These are phyloP conservation scores for Eugnorisma glareosa DNA, from an alignment of 2,888 invertebrate species.

Conservation along the genomic window DNA sequence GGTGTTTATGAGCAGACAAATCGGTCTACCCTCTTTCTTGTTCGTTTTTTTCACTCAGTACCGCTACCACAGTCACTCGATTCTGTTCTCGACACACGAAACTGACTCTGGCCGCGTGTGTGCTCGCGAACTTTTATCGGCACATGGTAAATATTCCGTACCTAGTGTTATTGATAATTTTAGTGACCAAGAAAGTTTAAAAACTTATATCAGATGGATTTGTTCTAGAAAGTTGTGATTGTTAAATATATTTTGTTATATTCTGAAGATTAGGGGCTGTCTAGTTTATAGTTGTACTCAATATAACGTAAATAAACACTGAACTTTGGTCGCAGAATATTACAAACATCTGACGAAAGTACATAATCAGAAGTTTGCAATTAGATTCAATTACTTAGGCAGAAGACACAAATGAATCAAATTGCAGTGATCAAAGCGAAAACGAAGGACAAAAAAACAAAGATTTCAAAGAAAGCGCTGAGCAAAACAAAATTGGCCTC, in stretches of 20 bases:
- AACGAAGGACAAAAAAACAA: constrained; percentile 36
- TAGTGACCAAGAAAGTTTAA: too few relatives aligned
- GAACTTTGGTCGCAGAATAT: not conserved
- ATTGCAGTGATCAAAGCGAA: constrained; percentile 32
- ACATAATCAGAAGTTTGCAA: constrained; percentile 6
- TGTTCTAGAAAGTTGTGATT: constrained; percentile 5
- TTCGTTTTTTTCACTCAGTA: too few relatives aligned
- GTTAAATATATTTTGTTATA: not conserved
- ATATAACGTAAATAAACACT: not conserved
- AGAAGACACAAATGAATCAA: constrained; percentile 35
- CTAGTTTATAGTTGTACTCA: not conserved
- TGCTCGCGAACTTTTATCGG: too few relatives aligned
- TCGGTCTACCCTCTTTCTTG: too few relatives aligned
- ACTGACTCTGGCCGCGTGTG: too few relatives aligned
- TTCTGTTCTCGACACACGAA: too few relatives aligned
- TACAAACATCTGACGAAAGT: not conserved
- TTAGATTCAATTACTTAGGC: constrained; percentile 30
- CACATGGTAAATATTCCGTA: too few relatives aligned
- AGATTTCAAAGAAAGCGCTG: constrained; percentile 31
- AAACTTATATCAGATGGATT: constrained; percentile 17
- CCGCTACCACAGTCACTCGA: too few relatives aligned
- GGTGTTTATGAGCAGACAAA: too few relatives aligned
- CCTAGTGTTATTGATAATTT: too few relatives aligned
- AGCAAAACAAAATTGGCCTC: constrained; percentile 54
- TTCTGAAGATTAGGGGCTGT: not conserved